phyloP scores from a whole-genome alignment of 2,888 invertebrate species.

The Volucella inflata region DNA sequence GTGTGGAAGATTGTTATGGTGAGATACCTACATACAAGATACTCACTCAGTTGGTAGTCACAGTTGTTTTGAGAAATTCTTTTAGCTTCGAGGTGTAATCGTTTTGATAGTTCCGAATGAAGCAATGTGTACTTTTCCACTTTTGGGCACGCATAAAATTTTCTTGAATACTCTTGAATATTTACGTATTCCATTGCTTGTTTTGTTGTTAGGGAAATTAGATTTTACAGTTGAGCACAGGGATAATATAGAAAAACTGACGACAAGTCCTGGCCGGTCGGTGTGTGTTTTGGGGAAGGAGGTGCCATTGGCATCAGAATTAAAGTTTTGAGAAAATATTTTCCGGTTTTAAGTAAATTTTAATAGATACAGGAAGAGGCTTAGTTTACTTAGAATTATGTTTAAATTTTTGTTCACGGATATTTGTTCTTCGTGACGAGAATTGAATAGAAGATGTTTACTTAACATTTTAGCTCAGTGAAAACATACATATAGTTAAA shows the following conservation, averaged over 20 bases:
- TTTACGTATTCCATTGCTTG: slow-evolving; percentile 54
- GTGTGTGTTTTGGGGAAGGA: no score
- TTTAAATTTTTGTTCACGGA: no score
- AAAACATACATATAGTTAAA: no score
- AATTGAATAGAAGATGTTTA: no score
- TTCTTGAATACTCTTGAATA: neutral
- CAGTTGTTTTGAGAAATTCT: no score
- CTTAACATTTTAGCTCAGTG: no score
- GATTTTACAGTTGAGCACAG: slow-evolving; percentile 36
- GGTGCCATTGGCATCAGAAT: no score
- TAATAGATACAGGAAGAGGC: no score
- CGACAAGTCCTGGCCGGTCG: neutral
- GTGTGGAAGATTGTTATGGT: neutral
- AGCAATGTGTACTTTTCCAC: slow-evolving; percentile 48
- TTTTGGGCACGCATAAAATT: slow-evolving; percentile 47
- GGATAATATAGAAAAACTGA: neutral
- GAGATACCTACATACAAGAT: slow-evolving; percentile 1
- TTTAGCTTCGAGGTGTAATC: slow-evolving; percentile 44
- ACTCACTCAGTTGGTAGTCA: slow-evolving; percentile 23
- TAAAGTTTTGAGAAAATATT: no score
- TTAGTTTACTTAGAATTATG: no score
- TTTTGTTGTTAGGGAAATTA: slow-evolving; percentile 62
- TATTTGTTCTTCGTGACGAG: no score
- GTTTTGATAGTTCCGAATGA: slow-evolving; percentile 53
- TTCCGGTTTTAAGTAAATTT: no score